Percentiles rank a stretch among this genome's conserved stretches.
Conservation (phyloP, 1,140 invertebrate genomes). For the Psix sp. region DNA sequence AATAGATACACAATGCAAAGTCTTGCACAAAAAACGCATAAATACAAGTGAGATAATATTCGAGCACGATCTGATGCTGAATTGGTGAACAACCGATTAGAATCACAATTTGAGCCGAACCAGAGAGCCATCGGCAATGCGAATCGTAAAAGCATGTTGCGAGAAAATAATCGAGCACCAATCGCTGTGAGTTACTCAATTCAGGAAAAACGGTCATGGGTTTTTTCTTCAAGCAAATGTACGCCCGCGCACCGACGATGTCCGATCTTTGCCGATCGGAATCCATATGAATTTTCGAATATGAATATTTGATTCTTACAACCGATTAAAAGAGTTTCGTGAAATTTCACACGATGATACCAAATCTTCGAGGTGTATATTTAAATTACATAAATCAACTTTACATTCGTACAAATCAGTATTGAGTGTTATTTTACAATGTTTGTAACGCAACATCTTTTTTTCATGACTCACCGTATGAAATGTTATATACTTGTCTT, state of each 20-base stretch:
- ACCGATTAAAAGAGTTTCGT: too few species aligned
- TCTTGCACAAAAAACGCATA: constrained; percentile 21
- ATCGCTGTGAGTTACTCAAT: constrained; percentile 54
- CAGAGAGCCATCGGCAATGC: constrained; percentile 52
- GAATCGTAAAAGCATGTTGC: constrained; percentile 52
- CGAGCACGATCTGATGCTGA: constrained; percentile 26
- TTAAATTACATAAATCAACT: too few species aligned
- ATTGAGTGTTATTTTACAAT: too few species aligned
- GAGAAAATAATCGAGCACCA: constrained; percentile 49
- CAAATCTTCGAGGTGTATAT: too few species aligned
- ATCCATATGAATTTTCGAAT: constrained; percentile 9
- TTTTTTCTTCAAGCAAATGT: constrained; percentile 37
- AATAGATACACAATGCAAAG: neutral
- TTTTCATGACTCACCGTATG: too few species aligned
- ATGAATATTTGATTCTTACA: too few species aligned
- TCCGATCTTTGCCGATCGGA: constrained; percentile 8
- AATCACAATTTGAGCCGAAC: constrained; percentile 47
- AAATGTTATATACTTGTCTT: too few species aligned
- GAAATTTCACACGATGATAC: too few species aligned
- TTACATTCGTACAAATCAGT: too few species aligned
- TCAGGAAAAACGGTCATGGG: constrained; percentile 51
- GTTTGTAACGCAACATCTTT: too few species aligned
- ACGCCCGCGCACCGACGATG: constrained; percentile 35
- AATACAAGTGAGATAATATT: constrained; percentile 37
- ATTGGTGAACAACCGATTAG: constrained; percentile 52